phyloP scores from a whole-genome alignment of 2,888 invertebrate genomes.

The Drosophila vallismaia region DNA sequence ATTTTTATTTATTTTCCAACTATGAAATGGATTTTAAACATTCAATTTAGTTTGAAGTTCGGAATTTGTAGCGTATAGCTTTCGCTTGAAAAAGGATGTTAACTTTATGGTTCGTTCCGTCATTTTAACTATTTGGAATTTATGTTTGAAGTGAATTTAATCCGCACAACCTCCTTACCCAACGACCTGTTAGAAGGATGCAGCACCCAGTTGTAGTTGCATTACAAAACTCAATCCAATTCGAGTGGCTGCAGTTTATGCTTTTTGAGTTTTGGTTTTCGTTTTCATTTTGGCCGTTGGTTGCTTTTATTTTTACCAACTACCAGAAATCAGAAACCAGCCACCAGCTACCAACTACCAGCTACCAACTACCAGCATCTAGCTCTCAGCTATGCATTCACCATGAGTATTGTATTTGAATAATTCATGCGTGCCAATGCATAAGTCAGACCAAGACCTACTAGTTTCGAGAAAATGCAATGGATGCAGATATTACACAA shows the following conservation, averaged over 20 bases:
- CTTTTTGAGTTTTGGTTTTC: slow-evolving; percentile 60
- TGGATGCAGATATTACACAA: background rate
- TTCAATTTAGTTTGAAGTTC: background rate
- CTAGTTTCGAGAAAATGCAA: background rate
- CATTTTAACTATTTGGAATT: slow-evolving; percentile 4
- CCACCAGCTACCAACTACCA: slow-evolving; percentile 32
- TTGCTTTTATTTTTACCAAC: slow-evolving; percentile 37
- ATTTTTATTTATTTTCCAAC: background rate
- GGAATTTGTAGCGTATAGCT: no score
- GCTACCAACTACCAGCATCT: background rate
- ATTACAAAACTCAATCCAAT: slow-evolving; percentile 41
- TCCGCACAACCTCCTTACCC: background rate
- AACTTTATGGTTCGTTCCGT: no score
- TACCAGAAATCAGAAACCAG: slow-evolving; percentile 14
- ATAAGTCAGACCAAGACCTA: slow-evolving; percentile 57
- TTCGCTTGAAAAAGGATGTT: no score
- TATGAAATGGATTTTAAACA: slow-evolving; percentile 11
- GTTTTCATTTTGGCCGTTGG: slow-evolving; percentile 21
- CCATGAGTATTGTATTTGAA: slow-evolving; percentile 65
- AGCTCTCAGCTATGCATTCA: slow-evolving; percentile 44
- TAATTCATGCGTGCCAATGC: slow-evolving; percentile 76
- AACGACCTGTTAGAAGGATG: slow-evolving; percentile 9
- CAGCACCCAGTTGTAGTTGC: slow-evolving; percentile 31
- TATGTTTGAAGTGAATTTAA: slow-evolving; percentile 10
- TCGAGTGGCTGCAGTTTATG: slow-evolving; percentile 50